These are phyloP conservation scores for Platycheirus rosarum DNA, from an alignment of 2,888 invertebrate species.

Conservation along the genomic window DNA sequence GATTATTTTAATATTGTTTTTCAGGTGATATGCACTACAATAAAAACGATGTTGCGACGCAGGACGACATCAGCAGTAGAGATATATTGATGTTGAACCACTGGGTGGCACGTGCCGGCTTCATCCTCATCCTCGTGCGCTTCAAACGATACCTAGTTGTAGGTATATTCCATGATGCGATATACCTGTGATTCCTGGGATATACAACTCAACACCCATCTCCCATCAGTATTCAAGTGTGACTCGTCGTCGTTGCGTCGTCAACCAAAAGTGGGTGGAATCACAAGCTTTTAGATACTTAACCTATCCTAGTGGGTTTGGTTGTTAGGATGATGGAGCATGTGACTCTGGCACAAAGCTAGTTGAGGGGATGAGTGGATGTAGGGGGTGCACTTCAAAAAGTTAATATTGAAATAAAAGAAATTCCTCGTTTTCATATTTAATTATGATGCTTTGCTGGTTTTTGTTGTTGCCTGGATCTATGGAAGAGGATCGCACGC, in stretches of 20 bases:
- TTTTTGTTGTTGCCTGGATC: conserved; percentile 40
- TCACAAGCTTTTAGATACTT: conserved; percentile 18
- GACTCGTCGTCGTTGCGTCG: not conserved
- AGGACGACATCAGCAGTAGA: conserved; percentile 12
- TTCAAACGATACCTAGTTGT: conserved; percentile 27
- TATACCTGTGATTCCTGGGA: conserved; percentile 26
- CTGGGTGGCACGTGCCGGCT: conserved; percentile 61
- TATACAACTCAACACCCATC: conserved; percentile 9
- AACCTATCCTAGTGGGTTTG: conserved; percentile 5
- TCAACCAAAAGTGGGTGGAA: conserved; percentile 11
- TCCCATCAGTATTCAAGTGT: conserved; percentile 24
- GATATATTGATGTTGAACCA: conserved; percentile 37
- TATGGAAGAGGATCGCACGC: conserved; percentile 54
- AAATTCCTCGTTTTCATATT: conserved; percentile 73
- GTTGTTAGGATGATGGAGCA: conserved; percentile 27
- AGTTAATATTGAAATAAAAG: conserved; percentile 73
- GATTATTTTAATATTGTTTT: conserved; percentile 69
- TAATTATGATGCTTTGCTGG: conserved; percentile 64
- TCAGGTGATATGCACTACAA: conserved; percentile 46
- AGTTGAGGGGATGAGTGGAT: conserved; percentile 11
- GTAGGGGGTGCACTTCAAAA: conserved; percentile 61
- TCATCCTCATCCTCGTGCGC: conserved; percentile 41
- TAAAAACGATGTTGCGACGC: conserved; percentile 5
- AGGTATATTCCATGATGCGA: conserved; percentile 32
- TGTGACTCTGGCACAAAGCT: conserved; percentile 4